Conservation (phyloP, 2,888 invertebrate genomes). For the Mactromeris polynyma region DNA sequence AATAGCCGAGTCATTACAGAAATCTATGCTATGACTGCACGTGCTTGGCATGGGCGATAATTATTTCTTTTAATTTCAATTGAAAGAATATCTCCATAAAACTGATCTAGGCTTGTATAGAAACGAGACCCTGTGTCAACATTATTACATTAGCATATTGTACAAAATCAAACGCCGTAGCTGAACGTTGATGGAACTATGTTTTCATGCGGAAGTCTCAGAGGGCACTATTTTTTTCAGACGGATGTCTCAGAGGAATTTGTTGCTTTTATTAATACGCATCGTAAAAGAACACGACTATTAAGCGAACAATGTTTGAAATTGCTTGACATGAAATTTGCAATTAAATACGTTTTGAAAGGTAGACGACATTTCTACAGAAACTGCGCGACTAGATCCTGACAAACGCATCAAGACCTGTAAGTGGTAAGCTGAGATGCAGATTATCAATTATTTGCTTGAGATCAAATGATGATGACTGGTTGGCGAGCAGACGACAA, state of each 20-base stretch:
- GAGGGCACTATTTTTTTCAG: constrained; percentile 62
- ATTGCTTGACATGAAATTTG: constrained; percentile 65
- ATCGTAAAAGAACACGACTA: constrained; percentile 64
- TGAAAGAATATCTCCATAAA: constrained; percentile 69
- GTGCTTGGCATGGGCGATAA: constrained; percentile 58
- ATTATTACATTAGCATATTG: constrained; percentile 71
- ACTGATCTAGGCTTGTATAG: constrained; percentile 62
- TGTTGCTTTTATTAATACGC: constrained; percentile 59
- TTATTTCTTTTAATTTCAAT: constrained; percentile 69
- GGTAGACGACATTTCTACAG: constrained; percentile 10
- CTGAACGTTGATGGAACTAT: constrained; percentile 54
- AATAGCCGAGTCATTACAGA: constrained; percentile 50
- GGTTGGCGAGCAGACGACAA: neutral
- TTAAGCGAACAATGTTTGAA: constrained; percentile 60
- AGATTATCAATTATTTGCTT: constrained; percentile 23
- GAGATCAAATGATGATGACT: constrained; percentile 1
- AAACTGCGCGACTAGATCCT: neutral
- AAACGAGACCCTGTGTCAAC: constrained; percentile 65
- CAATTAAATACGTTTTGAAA: constrained; percentile 62
- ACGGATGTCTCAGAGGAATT: constrained; percentile 58
- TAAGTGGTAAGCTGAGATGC: constrained; percentile 28
- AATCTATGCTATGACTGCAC: constrained; percentile 59
- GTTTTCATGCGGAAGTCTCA: constrained; percentile 61
- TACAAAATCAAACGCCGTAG: constrained; percentile 59
- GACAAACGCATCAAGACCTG: constrained; percentile 18